Base-by-base conservation (phyloP, 2,888 invertebrate species). In the Erpobdella octoculata region DNA sequence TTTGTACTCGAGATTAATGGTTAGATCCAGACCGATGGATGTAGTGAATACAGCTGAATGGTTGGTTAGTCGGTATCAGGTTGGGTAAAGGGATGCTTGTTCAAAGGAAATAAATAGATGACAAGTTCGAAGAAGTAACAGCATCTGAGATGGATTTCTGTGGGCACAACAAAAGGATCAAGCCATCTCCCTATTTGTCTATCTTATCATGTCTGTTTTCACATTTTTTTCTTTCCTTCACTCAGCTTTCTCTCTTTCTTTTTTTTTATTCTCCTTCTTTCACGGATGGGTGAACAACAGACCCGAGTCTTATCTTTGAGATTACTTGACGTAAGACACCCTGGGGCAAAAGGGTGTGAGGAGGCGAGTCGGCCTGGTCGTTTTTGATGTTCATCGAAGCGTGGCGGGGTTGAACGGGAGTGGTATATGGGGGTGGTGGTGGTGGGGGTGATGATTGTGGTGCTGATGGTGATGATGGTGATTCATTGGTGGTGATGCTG, bases 401-500 rank as follows among this genome's bases (percentile, higher is more conserved):
- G 53, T n/a, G 53, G 28, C 53, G n/a, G 5, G 66, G 37, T n/a
- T 36, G 37, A 6, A 38, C 35, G 35, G 66, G 37, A 5, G 66
- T 35, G 18, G 65, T 35, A 4, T 31, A 65, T 65, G 65, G 35
- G 3, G 33, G 35, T 36, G 65, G 35, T 8, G 65, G 35, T 65
- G 65, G 35, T 33, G 65, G 35, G 28, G 65, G 35, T 33, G 65
- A 65, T 65, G 65, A 65, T 8, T 31, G 35, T 65, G 65, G 35
- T 33, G 65, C 28, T 65, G 35, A 65, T 8, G 35, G 35, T 65
- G 36, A 31, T 12, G 46, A n/a, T 67, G 2, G 31, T 15, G 6
- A 69, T 48, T 2, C 12, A 9, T 25, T 53, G 1, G 35, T n/a
- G n/a, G n/a, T n/a, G n/a, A n/a, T n/a, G n/a, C n/a, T n/a, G n/a